Percentiles rank a stretch among this genome's conserved stretches.
These are phyloP conservation scores for Clepsis dumicolana DNA, from an alignment of 2,888 invertebrate species.

Conservation along the genomic window DNA sequence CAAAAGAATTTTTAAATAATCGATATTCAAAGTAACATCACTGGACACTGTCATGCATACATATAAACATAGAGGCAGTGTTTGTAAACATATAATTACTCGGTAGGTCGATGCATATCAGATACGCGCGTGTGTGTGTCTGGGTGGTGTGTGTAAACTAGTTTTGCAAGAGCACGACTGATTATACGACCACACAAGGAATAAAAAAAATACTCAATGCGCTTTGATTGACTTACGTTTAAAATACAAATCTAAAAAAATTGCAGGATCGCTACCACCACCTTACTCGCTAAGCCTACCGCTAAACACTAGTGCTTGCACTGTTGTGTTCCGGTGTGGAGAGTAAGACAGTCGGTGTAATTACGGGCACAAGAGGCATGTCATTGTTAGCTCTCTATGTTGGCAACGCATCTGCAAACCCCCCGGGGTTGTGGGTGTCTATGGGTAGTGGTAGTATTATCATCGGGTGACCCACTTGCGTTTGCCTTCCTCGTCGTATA, in stretches of 20 bases:
- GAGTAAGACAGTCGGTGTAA: no score
- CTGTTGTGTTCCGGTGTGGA: no score
- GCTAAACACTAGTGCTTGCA: no score
- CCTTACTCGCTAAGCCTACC: no score
- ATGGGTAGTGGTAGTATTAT: no score
- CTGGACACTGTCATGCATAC: constrained; percentile 58
- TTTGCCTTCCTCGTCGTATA: no score
- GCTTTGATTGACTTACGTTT: constrained; percentile 38
- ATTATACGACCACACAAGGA: constrained; percentile 71
- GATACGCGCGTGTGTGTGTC: constrained; percentile 45
- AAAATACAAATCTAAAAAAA: not conserved
- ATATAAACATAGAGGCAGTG: constrained; percentile 65
- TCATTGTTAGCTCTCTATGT: no score
- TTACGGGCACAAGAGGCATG: no score
- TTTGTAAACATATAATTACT: constrained; percentile 86
- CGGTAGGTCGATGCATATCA: constrained; percentile 85
- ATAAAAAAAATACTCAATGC: constrained; percentile 16
- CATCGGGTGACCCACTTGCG: no score
- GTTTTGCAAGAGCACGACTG: constrained; percentile 75
- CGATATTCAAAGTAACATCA: constrained; percentile 54
- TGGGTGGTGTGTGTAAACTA: constrained; percentile 64
- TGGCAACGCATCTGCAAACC: no score
- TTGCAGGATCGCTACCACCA: no score
- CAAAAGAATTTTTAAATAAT: constrained; percentile 27
- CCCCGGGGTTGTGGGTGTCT: no score